A percentile compares a stretch with the other conserved stretches of the same genome.
These are phyloP conservation scores for Rhynchotus rufescens DNA, from an alignment of 2,797 vertebrate genomes.

Conservation along the genomic window DNA sequence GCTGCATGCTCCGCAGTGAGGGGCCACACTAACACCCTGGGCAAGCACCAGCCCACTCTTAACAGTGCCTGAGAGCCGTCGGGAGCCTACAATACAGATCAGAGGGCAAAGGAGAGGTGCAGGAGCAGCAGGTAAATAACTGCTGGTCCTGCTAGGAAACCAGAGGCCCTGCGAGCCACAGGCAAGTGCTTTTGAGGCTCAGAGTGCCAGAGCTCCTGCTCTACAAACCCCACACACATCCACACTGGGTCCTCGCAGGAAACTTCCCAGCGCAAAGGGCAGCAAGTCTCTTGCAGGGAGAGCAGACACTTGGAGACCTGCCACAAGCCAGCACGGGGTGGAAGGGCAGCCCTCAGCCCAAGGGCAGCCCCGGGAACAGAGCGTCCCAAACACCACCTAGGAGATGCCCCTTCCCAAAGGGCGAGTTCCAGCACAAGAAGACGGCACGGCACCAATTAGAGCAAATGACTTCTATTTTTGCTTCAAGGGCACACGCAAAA, in stretches of 20 bases:
- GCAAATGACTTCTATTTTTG: neutral
- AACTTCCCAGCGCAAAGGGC: neutral
- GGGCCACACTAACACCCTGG: neutral
- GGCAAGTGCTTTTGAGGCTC: neutral
- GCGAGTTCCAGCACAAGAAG: neutral
- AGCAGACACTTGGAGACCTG: neutral
- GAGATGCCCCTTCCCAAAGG: neutral
- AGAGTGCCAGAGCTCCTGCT: neutral
- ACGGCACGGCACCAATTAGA: fast-evolving
- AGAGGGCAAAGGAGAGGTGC: neutral
- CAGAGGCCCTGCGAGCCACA: neutral
- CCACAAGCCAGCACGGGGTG: neutral
- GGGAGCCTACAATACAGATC: neutral
- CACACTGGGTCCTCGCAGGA: neutral
- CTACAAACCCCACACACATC: neutral
- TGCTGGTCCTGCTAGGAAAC: neutral
- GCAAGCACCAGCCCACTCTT: neutral
- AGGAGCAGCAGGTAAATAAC: neutral
- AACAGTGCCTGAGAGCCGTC: fast-evolving
- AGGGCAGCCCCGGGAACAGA: neutral
- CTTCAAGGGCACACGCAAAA: neutral
- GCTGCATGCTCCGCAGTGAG: neutral
- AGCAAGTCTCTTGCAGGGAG: neutral
- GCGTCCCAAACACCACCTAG: neutral
- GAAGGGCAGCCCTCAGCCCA: fast-evolving